These are phyloP conservation scores for Eulemur macaco DNA, from an alignment of 2,113 vertebrate genomes.

Conservation along the genomic window DNA sequence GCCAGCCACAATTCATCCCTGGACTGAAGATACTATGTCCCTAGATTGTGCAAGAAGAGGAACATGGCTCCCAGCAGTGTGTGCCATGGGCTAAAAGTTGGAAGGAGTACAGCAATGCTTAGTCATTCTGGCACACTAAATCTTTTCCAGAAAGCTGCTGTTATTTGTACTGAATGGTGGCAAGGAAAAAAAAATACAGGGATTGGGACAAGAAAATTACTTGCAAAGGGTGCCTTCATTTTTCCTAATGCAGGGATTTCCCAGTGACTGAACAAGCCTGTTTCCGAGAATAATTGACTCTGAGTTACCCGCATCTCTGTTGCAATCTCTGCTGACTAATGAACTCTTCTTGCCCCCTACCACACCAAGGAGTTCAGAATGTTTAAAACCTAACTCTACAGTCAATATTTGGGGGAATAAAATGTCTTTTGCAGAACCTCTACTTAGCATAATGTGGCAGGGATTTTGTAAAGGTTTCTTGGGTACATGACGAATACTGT, in stretches of 20 bases:
- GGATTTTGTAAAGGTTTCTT: background rate
- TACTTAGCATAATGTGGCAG: too few relatives aligned
- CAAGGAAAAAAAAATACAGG: background rate
- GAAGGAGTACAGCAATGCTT: background rate
- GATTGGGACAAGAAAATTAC: background rate
- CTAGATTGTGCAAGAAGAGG: background rate
- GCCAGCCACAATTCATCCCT: background rate
- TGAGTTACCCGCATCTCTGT: background rate
- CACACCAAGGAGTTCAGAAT: background rate
- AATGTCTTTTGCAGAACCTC: background rate
- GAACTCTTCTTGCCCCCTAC: background rate
- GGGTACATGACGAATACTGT: background rate
- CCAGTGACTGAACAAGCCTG: background rate
- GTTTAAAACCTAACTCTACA: background rate
- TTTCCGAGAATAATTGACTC: background rate
- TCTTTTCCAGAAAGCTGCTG: background rate
- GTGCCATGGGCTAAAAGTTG: accelerated
- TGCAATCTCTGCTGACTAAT: background rate
- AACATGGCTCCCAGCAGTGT: background rate
- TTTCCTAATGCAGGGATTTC: background rate
- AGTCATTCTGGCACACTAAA: background rate
- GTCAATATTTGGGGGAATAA: background rate
- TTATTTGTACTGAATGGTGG: background rate
- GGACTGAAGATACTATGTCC: background rate
- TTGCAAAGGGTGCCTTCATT: background rate